These are phyloP conservation scores for Carassius gibelio DNA, from an alignment of 2,113 vertebrate genomes.

Conservation along the genomic window DNA sequence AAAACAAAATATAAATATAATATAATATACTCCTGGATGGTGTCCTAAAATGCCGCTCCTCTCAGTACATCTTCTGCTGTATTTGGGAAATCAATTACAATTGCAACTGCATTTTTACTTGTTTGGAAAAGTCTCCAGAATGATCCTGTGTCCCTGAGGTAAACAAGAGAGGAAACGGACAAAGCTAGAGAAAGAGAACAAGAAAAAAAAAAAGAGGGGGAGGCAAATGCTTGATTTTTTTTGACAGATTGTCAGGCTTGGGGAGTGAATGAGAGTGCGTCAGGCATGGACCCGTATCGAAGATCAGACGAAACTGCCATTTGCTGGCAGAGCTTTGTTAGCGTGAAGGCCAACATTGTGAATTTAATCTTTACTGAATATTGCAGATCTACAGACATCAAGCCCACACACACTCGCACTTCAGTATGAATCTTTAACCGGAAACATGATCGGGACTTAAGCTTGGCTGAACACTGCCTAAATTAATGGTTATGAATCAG, in stretches of 20 bases:
- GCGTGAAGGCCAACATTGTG: slow-evolving; percentile 28
- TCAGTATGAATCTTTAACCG: slow-evolving; percentile 8
- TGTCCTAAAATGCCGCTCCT: background rate
- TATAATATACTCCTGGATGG: background rate
- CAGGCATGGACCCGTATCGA: slow-evolving; percentile 40
- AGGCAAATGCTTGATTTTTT: slow-evolving; percentile 4
- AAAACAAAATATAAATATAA: background rate
- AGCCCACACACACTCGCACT: slow-evolving; percentile 30
- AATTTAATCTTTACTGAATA: slow-evolving; percentile 23
- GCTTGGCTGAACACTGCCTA: slow-evolving; percentile 8
- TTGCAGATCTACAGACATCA: slow-evolving; percentile 3
- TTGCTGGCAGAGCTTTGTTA: slow-evolving; percentile 25
- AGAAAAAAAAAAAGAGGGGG: slow-evolving; percentile 1
- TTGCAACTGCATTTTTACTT: slow-evolving; percentile 57
- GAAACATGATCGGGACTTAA: slow-evolving; percentile 29
- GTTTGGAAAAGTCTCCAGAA: slow-evolving; percentile 53
- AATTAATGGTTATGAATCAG: slow-evolving; percentile 10
- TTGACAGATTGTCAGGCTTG: slow-evolving; percentile 40
- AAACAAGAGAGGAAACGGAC: slow-evolving; percentile 16
- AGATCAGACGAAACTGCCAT: slow-evolving; percentile 47
- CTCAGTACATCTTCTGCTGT: slow-evolving; percentile 29
- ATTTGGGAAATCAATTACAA: slow-evolving; percentile 61
- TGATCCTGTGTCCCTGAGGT: slow-evolving; percentile 41
- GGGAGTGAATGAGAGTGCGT: slow-evolving; percentile 20
- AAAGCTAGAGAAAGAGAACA: slow-evolving; percentile 39